Conservation (phyloP, 2,797 vertebrate genomes). For the Syndactyla subalaris region DNA sequence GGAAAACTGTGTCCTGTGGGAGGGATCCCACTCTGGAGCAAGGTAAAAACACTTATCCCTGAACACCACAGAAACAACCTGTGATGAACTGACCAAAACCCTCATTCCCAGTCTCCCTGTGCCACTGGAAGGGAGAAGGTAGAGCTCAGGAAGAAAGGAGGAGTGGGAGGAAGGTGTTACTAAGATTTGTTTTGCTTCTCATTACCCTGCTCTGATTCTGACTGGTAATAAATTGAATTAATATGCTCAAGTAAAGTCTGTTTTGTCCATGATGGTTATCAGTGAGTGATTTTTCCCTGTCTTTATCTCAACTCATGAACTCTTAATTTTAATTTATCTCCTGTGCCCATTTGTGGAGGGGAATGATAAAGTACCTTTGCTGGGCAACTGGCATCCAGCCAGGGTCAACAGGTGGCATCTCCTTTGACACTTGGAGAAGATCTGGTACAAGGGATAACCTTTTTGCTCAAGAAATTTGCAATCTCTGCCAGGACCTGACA, state of each 20-base stretch:
- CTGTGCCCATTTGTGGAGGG: neutral
- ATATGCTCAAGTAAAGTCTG: rapidly evolving
- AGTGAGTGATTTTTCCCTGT: neutral
- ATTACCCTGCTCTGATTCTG: neutral
- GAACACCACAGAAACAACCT: neutral
- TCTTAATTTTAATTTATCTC: neutral
- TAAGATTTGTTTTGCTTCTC: neutral
- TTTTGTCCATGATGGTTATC: neutral
- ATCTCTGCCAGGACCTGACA: neutral
- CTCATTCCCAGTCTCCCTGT: neutral
- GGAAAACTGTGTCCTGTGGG: neutral
- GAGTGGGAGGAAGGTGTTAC: neutral
- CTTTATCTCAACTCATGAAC: neutral
- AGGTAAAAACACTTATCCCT: neutral
- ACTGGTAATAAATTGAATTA: neutral
- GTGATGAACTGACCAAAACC: rapidly evolving
- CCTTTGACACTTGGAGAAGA: neutral
- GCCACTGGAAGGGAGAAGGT: neutral
- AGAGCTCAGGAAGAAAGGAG: neutral
- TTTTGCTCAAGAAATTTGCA: neutral
- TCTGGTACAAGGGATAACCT: neutral
- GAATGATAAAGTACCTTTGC: neutral
- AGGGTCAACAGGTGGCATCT: neutral
- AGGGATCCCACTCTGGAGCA: no score
- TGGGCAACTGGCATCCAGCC: neutral